Conservation (phyloP, 2,113 vertebrate species). For the Gambusia affinis region DNA sequence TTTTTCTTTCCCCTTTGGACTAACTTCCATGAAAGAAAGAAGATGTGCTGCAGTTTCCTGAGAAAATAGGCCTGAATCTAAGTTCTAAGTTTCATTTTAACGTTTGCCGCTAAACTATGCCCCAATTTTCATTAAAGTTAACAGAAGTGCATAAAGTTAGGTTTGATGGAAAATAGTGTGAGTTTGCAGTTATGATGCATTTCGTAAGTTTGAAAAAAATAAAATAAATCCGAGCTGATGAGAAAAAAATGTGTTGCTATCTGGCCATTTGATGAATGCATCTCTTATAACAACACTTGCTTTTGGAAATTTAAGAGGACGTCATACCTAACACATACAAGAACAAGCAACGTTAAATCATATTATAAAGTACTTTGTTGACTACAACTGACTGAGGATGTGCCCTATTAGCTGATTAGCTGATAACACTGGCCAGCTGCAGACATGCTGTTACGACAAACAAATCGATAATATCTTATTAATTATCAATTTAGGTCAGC, state of each 20-base stretch:
- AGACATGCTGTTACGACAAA: neutral
- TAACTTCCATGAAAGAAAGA: no score
- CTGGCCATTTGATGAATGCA: neutral
- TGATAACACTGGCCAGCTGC: neutral
- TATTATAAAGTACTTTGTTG: neutral
- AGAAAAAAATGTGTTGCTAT: neutral
- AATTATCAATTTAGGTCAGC: neutral
- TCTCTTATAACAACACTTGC: neutral
- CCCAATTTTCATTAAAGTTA: neutral
- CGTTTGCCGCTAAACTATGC: no score
- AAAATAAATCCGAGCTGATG: neutral
- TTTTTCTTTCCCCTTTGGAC: no score
- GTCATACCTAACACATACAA: neutral
- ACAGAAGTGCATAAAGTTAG: neutral
- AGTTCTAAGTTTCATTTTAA: no score
- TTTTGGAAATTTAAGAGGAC: neutral
- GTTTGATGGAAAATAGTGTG: neutral
- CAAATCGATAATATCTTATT: neutral
- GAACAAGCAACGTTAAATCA: neutral
- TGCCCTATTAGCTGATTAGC: neutral
- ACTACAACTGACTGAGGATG: neutral
- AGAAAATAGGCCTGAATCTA: no score
- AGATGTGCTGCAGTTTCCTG: no score
- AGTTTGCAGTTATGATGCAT: neutral
- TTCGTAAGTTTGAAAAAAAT: neutral